phyloP scores from a whole-genome alignment of 2,888 invertebrate genomes.

The Atrina japonica region DNA sequence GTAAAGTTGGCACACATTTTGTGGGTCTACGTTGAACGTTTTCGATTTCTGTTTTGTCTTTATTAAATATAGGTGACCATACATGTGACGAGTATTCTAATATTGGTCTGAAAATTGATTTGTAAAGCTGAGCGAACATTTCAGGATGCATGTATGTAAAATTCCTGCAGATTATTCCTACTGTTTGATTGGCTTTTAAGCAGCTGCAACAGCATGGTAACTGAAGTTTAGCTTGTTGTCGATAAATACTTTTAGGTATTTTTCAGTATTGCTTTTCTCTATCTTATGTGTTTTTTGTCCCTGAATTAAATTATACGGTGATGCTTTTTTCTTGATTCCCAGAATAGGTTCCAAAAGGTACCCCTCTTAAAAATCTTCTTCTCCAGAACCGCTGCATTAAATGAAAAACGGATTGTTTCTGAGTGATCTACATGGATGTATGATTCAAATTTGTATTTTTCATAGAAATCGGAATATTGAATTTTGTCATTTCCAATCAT shows the following conservation, averaged over 20 bases:
- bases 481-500: too few species aligned
- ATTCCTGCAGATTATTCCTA: background rate
- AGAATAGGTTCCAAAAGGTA: too few species aligned
- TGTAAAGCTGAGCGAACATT: constrained; percentile 4
- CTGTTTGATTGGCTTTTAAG: background rate
- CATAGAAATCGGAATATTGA: too few species aligned
- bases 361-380: too few species aligned
- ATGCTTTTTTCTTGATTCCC: too few species aligned
- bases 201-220: background rate
- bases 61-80: constrained; percentile 8
- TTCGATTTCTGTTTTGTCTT: constrained; percentile 1
- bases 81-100: constrained; percentile 19
- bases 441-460: too few species aligned
- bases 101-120: background rate
- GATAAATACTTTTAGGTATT: background rate
- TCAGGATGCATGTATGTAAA: background rate
- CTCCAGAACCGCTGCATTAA: too few species aligned
- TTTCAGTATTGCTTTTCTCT: too few species aligned
- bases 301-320: too few species aligned
- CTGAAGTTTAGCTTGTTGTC: background rate
- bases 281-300: too few species aligned
- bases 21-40: constrained; percentile 6
- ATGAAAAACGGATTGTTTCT: too few species aligned
- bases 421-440: too few species aligned
- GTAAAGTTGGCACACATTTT: background rate